Evolutionary conservation across 2,888 invertebrate species (phyloP).

Genomic region (Melitaea athalia): DNA sequence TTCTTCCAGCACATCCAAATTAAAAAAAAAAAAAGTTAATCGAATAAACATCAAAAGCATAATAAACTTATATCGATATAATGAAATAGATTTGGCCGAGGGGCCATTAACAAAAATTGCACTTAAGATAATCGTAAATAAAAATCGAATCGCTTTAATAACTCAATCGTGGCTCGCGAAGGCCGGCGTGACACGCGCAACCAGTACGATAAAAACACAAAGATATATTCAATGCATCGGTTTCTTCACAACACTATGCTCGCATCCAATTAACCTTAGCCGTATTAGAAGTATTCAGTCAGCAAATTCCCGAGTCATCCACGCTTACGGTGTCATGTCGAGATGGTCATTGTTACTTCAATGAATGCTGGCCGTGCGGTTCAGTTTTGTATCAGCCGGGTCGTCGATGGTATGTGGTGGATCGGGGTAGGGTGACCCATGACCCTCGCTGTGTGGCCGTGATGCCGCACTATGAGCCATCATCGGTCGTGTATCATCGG

Average conservation of each 20-base stretch:
- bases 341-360: conserved; percentile 36
- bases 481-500: conserved; percentile 9
- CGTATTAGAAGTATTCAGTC: conserved; percentile 64
- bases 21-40: not conserved
- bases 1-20: no score
- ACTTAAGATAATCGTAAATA: not conserved
- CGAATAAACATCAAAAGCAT: not conserved
- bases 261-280: conserved; percentile 79
- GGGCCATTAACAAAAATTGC: conserved; percentile 5
- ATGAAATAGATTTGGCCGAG: conserved; percentile 1
- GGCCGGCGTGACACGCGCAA: conserved; percentile 20
- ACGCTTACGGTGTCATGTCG: conserved; percentile 45
- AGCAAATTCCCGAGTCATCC: conserved; percentile 62
- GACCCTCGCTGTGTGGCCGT: conserved; percentile 68
- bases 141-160: conserved; percentile 5
- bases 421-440: conserved; percentile 64
- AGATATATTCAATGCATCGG: conserved; percentile 54
- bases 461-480: conserved; percentile 54
- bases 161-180: conserved; percentile 17
- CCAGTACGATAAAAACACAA: conserved; percentile 16
- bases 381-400: conserved; percentile 38
- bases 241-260: conserved; percentile 72
- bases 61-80: not conserved
- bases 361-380: conserved; percentile 35
- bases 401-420: conserved; percentile 51